A percentile compares a stretch with the other conserved stretches of the same genome.
phyloP scores from a whole-genome alignment of 2,888 invertebrate species.

The Abrostola tripartita region DNA sequence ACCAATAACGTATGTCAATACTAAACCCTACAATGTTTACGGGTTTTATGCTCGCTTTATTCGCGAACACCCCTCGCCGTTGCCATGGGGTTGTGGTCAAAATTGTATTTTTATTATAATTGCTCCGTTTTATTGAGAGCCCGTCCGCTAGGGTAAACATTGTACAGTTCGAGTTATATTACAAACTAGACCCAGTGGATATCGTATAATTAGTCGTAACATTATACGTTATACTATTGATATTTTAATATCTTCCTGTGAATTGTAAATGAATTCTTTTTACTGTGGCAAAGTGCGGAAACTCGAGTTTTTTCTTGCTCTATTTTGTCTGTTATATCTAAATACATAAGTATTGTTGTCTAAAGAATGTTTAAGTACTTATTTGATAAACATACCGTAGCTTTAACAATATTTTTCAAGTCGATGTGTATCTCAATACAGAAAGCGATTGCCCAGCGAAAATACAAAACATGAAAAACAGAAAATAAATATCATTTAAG shows the following conservation, averaged over 20 bases:
- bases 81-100: slow-evolving; percentile 82
- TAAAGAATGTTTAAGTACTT: too few species aligned
- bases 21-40: slow-evolving; percentile 68
- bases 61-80: slow-evolving; percentile 81
- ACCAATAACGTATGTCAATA: slow-evolving; percentile 68
- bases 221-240: neutral
- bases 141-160: slow-evolving; percentile 81
- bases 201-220: slow-evolving; percentile 68
- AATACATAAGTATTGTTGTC: neutral
- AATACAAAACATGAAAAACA: slow-evolving; percentile 62
- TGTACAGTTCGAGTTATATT: slow-evolving; percentile 71
- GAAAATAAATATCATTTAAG: slow-evolving; percentile 81
- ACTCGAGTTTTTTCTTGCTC: neutral
- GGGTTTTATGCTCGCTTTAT: slow-evolving; percentile 79
- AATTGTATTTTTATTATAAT: slow-evolving; percentile 89
- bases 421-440: slow-evolving; percentile 20
- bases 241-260: slow-evolving; percentile 5
- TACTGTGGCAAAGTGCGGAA: neutral
- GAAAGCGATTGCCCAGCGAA: slow-evolving; percentile 45
- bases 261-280: slow-evolving; percentile 4
- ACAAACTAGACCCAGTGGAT: slow-evolving; percentile 58
- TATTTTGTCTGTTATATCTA: neutral
- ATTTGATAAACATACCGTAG: neutral
- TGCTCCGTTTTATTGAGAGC: slow-evolving; percentile 80
- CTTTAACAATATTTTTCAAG: slow-evolving; percentile 2